phyloP scores from a whole-genome alignment of 1,140 invertebrate genomes.

The Parapsyche elsis region DNA sequence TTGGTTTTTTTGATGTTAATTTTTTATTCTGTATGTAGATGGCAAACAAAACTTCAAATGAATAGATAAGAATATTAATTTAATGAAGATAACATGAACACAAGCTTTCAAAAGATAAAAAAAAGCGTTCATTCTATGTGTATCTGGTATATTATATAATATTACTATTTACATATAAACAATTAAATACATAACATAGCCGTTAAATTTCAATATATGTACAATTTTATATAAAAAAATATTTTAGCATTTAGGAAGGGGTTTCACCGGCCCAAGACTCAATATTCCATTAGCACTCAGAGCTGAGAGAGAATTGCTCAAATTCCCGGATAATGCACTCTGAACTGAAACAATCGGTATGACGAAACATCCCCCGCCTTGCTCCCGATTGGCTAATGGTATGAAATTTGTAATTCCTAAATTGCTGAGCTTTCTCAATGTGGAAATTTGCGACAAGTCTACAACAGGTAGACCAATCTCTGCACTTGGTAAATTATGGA shows the following conservation, averaged over 20 bases:
- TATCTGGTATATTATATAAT: no score
- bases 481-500: conserved; percentile 69
- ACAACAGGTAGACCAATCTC: conserved; percentile 79
- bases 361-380: conserved; percentile 74
- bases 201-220: neutral
- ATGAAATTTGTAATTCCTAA: conserved; percentile 81
- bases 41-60: no score
- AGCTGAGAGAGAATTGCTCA: conserved; percentile 70
- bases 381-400: conserved; percentile 74
- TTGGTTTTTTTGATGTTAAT: no score
- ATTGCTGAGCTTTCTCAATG: conserved; percentile 71
- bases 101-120: no score
- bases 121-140: no score
- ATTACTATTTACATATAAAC: no score
- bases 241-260: conserved; percentile 64
- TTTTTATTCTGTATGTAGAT: no score
- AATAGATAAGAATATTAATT: no score
- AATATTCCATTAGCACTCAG: conserved; percentile 75
- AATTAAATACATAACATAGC: no score
- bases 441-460: conserved; percentile 75
- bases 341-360: conserved; percentile 79
- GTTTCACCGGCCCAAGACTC: conserved; percentile 76
- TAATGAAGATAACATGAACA: no score
- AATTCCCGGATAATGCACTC: conserved; percentile 70
- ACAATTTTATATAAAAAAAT: neutral